Evolutionary conservation across 2,797 vertebrate species (phyloP), one percentile per base, ranked within the genome.

Genomic region (Argyrosomus regius): DNA sequence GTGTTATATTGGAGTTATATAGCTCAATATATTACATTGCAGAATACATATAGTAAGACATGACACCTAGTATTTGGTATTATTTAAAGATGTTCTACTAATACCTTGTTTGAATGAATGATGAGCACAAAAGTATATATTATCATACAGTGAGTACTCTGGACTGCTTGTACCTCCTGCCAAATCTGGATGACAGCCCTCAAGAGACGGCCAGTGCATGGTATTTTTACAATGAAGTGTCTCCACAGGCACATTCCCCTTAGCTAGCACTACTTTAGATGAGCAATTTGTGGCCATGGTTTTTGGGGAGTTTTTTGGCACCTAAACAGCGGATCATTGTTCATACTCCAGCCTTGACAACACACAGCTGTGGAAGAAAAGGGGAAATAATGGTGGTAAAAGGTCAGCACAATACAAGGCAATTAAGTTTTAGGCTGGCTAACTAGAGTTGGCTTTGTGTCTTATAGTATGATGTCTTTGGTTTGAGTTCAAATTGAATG

Each of bases 1-100:
- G 22, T 74, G 59, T 64, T 72, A 28, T 80, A 72, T 41, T 59
- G 57, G 46, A 83, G 53, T 73, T 68, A 45, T 46, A 81, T 48
- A 70, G 28, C 46, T 69, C 18, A 41, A 14, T 45, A 39, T 39
- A 41, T 77, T 73, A 45, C 48, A 49, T 26, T 66, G 14, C 72
- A 1, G n/a, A 11, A n/a, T 18, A 56, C 22, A 58, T n/a, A 49
- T 49, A 69, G 46, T 54, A 14, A 50, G 35, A 78, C 45, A 53
- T 71, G 14, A 41, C 10, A 53, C n/a, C 57, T 2, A 35, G 54
- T 45, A 12, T 58, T 50, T 73, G 2, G 1, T 53, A 16, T 62
- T 54, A 49, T 67, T 48, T 39, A 3, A 53, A 49, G 45, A 57
- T 20, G 48, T 71, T 11, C 26, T 26, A 57, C 11, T 6, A 31